Evolutionary conservation across 2,888 invertebrate genomes (phyloP).

Genomic region (Cheilosia urbana): DNA sequence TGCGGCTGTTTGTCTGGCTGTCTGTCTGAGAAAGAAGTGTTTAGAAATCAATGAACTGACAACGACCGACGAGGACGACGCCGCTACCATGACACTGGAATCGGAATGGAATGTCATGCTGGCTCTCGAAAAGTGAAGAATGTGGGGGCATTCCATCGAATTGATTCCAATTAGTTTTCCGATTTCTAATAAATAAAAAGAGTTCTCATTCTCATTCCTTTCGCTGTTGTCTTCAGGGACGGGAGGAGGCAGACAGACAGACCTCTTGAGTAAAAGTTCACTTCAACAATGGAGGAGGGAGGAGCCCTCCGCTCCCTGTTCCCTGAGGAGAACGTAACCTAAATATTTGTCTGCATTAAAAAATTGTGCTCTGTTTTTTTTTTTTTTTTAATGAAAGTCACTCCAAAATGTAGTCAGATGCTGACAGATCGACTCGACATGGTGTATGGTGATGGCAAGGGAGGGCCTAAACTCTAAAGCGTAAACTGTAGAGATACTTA

Average conservation of each 20-base stretch:
- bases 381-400: slow-evolving; percentile 45
- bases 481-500: slow-evolving; percentile 6
- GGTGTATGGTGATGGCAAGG: not conserved
- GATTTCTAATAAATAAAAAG: slow-evolving; percentile 55
- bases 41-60: slow-evolving; percentile 68
- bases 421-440: slow-evolving; percentile 19
- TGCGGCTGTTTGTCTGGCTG: slow-evolving; percentile 8
- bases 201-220: not conserved
- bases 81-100: slow-evolving; percentile 53
- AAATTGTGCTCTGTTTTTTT: slow-evolving; percentile 40
- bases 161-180: slow-evolving; percentile 73
- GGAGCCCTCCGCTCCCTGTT: slow-evolving; percentile 1
- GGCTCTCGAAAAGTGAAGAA: slow-evolving; percentile 62
- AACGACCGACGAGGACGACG: slow-evolving; percentile 32
- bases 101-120: slow-evolving; percentile 60
- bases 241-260: slow-evolving; percentile 4
- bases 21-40: slow-evolving; percentile 31
- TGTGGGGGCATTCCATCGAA: slow-evolving; percentile 67
- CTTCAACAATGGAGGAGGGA: slow-evolving; percentile 29
- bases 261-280: slow-evolving; percentile 67
- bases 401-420: slow-evolving; percentile 65
- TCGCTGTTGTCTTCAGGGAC: slow-evolving; percentile 21
- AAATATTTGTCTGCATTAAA: slow-evolving; percentile 64
- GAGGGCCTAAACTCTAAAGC: not conserved
- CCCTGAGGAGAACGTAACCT: slow-evolving; percentile 60